These are phyloP conservation scores for Temnopleurus reevesii DNA, from an alignment of 53 echinoderm and acorn worm species.

Conservation along the genomic window DNA sequence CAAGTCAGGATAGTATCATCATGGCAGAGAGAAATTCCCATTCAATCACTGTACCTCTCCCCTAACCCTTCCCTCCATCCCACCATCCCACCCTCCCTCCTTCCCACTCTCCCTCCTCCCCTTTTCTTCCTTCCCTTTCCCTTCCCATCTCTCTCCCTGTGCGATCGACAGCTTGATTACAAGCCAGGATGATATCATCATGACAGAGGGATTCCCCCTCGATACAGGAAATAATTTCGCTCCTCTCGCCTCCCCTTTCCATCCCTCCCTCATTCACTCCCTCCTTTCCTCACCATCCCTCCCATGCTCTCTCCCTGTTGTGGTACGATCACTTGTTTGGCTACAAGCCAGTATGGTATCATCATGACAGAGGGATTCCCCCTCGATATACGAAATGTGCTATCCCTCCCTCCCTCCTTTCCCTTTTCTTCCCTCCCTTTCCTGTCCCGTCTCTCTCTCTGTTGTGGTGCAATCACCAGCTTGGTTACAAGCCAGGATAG, in stretches of 20 bases:
- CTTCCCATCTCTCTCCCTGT: neutral
- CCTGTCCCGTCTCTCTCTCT: neutral
- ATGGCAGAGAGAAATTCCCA: too few relatives aligned
- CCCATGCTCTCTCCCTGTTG: neutral
- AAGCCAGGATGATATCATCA: too few relatives aligned
- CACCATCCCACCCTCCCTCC: neutral
- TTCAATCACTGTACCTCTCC: neutral
- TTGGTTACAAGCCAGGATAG: too few relatives aligned
- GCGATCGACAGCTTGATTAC: too few relatives aligned
- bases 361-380: too few relatives aligned
- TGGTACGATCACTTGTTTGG: neutral
- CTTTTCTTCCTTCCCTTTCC: neutral
- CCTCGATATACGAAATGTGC: too few relatives aligned
- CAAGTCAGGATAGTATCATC: neutral
- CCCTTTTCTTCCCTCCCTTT: too few relatives aligned
- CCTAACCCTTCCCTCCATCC: neutral
- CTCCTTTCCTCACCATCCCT: neutral
- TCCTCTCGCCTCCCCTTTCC: neutral
- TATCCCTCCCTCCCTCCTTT: neutral
- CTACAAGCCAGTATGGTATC: conserved; percentile 6
- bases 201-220: too few relatives aligned
- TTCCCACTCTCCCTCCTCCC: neutral
- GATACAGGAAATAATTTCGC: neutral
- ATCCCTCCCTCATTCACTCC: neutral
- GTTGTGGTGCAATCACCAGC: too few relatives aligned